Evolutionary conservation across 2,113 vertebrate species (phyloP).

Genomic region (Recurvirostra avosetta): DNA sequence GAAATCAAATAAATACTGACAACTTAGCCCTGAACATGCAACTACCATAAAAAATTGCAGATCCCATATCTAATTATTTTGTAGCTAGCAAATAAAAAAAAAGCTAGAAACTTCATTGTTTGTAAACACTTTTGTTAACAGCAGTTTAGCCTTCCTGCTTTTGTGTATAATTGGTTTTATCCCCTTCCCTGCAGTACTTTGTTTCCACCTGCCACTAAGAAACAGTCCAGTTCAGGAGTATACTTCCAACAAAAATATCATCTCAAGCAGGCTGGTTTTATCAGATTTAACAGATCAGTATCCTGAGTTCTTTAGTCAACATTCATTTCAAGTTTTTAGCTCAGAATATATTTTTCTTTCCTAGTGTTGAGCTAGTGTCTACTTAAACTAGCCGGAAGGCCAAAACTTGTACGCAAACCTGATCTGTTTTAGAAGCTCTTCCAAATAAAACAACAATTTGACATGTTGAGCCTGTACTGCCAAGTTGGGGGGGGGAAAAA

Average conservation of each 20-base stretch:
- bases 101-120: neutral
- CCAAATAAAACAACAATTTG: constrained; percentile 8
- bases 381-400: neutral
- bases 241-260: neutral
- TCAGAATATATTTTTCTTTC: constrained; percentile 32
- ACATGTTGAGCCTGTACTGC: neutral
- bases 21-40: neutral
- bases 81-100: neutral
- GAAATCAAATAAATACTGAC: neutral
- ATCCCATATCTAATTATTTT: neutral
- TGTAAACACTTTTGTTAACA: neutral
- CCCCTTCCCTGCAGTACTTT: neutral
- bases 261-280: neutral
- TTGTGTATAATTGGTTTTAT: neutral
- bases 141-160: neutral
- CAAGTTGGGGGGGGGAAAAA: neutral
- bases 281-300: neutral
- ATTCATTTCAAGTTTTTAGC: neutral
- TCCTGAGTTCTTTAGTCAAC: neutral
- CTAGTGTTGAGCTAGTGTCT: neutral
- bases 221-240: neutral
- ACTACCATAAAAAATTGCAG: neutral
- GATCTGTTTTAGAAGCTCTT: neutral
- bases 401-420: neutral
- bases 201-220: neutral